These are phyloP conservation scores for Mythimna loreyi DNA, from an alignment of 2,888 invertebrate species.

Conservation along the genomic window DNA sequence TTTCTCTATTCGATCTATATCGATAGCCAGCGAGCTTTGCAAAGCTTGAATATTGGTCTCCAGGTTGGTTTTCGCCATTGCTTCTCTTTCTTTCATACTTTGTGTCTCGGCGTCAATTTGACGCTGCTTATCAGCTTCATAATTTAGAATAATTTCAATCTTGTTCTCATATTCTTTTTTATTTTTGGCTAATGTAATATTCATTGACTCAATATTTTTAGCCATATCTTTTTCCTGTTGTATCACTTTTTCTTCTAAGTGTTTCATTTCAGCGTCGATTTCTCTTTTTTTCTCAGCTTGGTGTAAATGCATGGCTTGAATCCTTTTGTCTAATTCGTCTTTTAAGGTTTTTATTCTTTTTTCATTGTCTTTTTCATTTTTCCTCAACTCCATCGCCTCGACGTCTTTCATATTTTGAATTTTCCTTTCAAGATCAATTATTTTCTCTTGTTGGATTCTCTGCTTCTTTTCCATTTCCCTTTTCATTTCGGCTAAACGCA, in stretches of 20 bases:
- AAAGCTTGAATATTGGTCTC: conserved; percentile 13
- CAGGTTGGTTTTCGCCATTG: conserved; percentile 4
- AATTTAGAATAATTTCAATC: conserved; percentile 7
- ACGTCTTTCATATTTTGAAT: conserved; percentile 23
- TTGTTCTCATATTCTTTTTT: conserved; percentile 13
- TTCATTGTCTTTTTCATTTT: conserved; percentile 18
- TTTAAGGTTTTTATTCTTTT: conserved; percentile 16
- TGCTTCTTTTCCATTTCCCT: conserved; percentile 6
- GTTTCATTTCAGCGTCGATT: conserved; percentile 24
- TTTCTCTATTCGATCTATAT: conserved; percentile 9
- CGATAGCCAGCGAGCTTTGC: conserved; percentile 13
- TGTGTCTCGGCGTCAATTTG: conserved; percentile 22
- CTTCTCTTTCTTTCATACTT: conserved; percentile 25
- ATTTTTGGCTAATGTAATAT: neutral
- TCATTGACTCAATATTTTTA: conserved; percentile 7
- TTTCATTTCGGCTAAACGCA: neutral
- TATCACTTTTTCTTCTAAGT: neutral
- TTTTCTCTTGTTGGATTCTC: neutral
- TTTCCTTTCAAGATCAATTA: conserved; percentile 13
- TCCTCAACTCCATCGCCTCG: neutral
- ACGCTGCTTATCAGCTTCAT: conserved; percentile 5
- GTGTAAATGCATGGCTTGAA: neutral
- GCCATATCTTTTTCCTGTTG: neutral
- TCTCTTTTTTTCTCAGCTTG: conserved; percentile 13
- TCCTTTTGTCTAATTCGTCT: conserved; percentile 11